Conservation (phyloP, 2,888 invertebrate species). For the Scaeva pyrastri region DNA sequence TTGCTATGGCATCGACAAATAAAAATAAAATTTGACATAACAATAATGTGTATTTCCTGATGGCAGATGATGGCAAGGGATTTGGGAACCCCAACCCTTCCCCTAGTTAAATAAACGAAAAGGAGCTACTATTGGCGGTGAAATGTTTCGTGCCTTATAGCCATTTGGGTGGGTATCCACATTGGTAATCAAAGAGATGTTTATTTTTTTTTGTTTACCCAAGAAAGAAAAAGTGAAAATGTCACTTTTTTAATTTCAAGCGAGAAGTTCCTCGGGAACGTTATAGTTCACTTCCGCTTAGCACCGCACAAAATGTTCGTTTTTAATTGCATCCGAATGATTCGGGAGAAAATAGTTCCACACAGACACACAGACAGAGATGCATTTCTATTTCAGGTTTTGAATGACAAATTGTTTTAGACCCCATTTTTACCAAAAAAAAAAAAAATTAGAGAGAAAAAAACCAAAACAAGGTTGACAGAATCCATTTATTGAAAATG, state of each 20-base stretch:
- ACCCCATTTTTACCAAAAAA: conserved; percentile 30
- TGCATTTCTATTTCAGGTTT: conserved; percentile 59
- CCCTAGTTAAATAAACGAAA: conserved; percentile 35
- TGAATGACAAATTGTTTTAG: conserved; percentile 66
- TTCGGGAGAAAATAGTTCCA: conserved; percentile 24
- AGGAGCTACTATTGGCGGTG: conserved; percentile 22
- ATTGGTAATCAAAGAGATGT: conserved; percentile 44
- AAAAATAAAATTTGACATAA: conserved; percentile 61
- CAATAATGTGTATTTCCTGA: conserved; percentile 66
- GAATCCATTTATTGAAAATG: conserved; percentile 68
- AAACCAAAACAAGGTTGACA: conserved; percentile 55
- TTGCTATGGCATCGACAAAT: conserved; percentile 59
- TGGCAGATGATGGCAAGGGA: conserved; percentile 38
- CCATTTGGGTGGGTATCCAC: conserved; percentile 34
- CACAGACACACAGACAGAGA: neutral
- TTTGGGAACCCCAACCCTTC: conserved; percentile 42
- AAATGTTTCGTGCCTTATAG: conserved; percentile 19
- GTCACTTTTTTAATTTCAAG: conserved; percentile 36
- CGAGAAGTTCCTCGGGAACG: conserved; percentile 7
- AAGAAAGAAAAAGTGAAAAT: conserved; percentile 42
- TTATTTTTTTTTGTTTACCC: conserved; percentile 60
- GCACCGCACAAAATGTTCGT: conserved; percentile 15
- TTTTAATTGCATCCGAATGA: conserved; percentile 61
- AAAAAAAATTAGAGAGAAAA: conserved; percentile 2
- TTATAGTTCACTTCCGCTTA: conserved; percentile 49